Evolutionary conservation across 2,888 invertebrate species (phyloP), one percentile per base, ranked within the genome.

Genomic region (Sipha maydis): DNA sequence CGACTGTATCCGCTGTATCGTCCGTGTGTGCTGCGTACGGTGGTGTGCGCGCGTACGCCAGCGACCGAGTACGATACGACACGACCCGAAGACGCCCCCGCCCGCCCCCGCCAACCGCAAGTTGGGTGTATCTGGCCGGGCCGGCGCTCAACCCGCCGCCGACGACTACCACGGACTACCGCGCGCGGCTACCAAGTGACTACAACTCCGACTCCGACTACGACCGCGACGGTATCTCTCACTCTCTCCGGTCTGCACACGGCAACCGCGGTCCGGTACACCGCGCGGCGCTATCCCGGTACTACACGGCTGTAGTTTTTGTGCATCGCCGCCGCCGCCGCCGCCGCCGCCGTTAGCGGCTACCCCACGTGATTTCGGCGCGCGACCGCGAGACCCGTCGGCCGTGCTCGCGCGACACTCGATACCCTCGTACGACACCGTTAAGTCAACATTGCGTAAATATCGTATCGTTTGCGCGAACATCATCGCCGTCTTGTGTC

Each of bases 361-460:
- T 76, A 75, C 77, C 80, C 89, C 89, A 79, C 89, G 77, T 83
- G 85, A 76, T 89, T 77, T 85, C 82, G 88, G 83, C 89, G 79
- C 85, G 77, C 89, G 85, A 76, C 38, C 38, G 5, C 61, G 56
- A 38, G 19, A 28, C 38, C n/a, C 75, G 56, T 5, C 61, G 34
- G n/a, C 38, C 61, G n/a, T 38, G 19, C 34, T 48, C 14, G 9
- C 61, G 76, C 25, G 38, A 34, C 82, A 73, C 56, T 54, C 77
- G 86, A n/a, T 1, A 34, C 38, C 19, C 34, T 25, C 83, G 56
- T 71, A 78, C 86, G 77, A 41, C 34, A 34, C 14, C 77, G 48
- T 41, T 56, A 48, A 83, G 25, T 41, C 67, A 7, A n/a, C 4
- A 21, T 19, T 25, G 61, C 8, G 56, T 11, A 21, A 5, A 48